Base-by-base conservation (phyloP, 2,888 invertebrate genomes). In the Blera fallax region DNA sequence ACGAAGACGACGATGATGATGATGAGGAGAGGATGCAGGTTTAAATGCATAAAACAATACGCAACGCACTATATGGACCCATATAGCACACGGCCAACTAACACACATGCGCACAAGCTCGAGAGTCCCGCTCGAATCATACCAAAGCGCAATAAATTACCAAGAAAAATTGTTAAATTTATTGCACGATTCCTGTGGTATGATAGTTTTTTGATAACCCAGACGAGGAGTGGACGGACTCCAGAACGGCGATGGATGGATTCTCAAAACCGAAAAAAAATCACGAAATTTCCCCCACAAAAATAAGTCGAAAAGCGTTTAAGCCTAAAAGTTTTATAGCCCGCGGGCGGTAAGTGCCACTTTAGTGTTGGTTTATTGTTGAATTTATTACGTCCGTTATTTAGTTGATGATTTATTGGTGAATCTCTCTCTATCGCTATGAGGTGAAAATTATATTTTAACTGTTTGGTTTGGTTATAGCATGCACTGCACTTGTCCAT, bases 201-300 rank as follows among this genome's bases (percentile, higher is more conserved):
- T 85, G 85, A 85, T 85, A 85, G 85, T 72, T 85, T 81, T 81
- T 85, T 85, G 85, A 85, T 85, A 85, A 76, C 81, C 81, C 78
- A 48, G 48, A 54, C 62, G 62, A 34, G 50, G 60, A 52, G 43
- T 43, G 58, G n/a, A 32, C 27, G 58, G n/a, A 32, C 27, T 16
- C 56, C 32, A 24, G 10, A 18, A n/a, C n/a, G n/a, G n/a, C 56
- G 80, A 64, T 67, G 60, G 79, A 79, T 72, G 62, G 64, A 79
- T 65, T 81, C 50, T 29, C 11, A 62, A 65, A 76, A 54, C 16
- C 27, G 27, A 5, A 34, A 48, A 65, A 54, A 48, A 52, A 58
- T 52, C 18, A 58, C 8, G 43, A 69, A 56, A 27, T 18, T 29
- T 45, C 16, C 7, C 8, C 3, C 37, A 18, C 34, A 24, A 40